A percentile compares a stretch with the other conserved stretches of the same genome.
Conservation (phyloP, 2,113 vertebrate species). For the Pomatorhinus ruficollis region DNA sequence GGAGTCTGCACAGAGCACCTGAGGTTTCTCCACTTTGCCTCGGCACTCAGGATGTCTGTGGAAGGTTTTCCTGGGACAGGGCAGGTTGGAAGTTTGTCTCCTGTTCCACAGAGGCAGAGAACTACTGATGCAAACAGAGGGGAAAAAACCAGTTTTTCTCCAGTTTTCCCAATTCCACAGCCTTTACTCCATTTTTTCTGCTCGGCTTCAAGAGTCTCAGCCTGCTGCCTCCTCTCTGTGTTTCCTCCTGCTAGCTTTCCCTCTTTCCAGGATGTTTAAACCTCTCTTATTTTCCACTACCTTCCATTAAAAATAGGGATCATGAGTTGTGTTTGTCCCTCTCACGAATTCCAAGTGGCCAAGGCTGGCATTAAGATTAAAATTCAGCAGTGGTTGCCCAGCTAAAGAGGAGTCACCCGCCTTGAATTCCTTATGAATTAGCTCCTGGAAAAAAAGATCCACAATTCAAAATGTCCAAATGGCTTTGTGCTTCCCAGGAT, state of each 20-base stretch:
- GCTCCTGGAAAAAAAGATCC: background rate
- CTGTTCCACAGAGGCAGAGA: background rate
- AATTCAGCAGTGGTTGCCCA: background rate
- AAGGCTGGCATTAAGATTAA: background rate
- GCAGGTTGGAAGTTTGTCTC: background rate
- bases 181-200: background rate
- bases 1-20: background rate
- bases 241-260: background rate
- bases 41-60: background rate
- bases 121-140: background rate
- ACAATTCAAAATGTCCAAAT: background rate
- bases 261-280: background rate
- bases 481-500: background rate
- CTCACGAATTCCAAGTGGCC: background rate
- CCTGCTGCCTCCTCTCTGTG: background rate
- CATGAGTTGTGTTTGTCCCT: background rate
- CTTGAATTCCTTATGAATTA: background rate
- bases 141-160: background rate
- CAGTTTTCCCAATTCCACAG: background rate
- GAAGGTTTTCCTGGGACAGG: background rate
- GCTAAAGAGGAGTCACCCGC: background rate
- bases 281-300: background rate
- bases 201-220: background rate
- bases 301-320: background rate
- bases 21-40: background rate